Base-by-base conservation (phyloP, 2,888 invertebrate species). In the Globia sparganii region DNA sequence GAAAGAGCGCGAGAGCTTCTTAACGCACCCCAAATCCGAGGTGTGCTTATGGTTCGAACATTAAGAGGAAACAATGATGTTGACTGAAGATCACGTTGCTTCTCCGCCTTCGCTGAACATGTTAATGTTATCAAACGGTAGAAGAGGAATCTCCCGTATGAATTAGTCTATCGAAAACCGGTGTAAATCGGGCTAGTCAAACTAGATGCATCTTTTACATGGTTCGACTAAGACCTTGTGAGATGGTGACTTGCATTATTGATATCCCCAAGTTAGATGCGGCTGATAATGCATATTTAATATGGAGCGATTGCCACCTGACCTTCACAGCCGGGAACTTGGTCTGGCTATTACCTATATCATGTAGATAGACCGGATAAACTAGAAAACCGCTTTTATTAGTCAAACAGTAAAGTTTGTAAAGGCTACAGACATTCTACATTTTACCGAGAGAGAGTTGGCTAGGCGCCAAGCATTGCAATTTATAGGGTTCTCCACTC, bases 381-480 rank as follows among this genome's bases (percentile, higher is more conserved):
- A 72, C 28, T 21, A 46, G 40, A 62, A 62, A 37, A 75, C n/a
- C 21, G 43, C 37, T 82, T 62, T 61, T 34, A 75, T 40, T 82
- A 43, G 49, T 34, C 0, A 34, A 49, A 40, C 49, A 9, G 31
- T 65, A 59, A 72, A 58, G 1, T 18, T 62, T 78, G 53, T 37
- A 53, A 64, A 59, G 67, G 67, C 58, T 58, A 58, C 34, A 56
- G 25, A 8, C 21, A 62, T 64, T 46, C 53, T 64, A 68, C 40
- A 43, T 68, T 64, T 49, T 69, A 77, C 49, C 1, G 25, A 49
- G 40, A 70, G 46, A 83, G 56, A 65, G 49, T 46, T 80, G 83
- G 78, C 78, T 46, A 18, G 31, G 15, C 34, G 83, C 79, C 79
- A 64, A 65, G 43, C 53, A 9, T 31, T 78, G 78, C 83, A 83